phyloP scores from a whole-genome alignment of 2,797 vertebrate genomes.

The Siniperca undulata region DNA sequence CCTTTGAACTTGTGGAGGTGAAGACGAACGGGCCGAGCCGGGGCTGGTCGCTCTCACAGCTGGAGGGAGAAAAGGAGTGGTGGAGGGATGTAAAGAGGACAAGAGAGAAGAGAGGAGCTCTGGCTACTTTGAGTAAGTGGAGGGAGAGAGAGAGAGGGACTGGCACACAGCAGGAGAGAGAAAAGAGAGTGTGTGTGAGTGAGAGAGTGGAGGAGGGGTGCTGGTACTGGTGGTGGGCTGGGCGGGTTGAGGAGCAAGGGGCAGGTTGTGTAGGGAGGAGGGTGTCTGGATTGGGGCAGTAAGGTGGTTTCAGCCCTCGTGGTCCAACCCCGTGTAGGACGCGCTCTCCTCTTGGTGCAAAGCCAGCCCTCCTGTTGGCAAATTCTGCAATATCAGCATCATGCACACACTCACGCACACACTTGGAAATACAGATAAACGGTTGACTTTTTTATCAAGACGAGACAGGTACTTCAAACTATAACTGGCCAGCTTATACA shows the following conservation, averaged over 20 bases:
- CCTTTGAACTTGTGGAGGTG: constrained; percentile 28
- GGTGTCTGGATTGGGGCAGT: constrained; percentile 68
- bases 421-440: constrained; percentile 39
- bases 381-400: constrained; percentile 56
- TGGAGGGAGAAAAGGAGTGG: constrained; percentile 34
- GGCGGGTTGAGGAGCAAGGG: constrained; percentile 71
- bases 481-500: not conserved
- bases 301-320: constrained; percentile 68
- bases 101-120: constrained; percentile 62
- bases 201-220: constrained; percentile 76
- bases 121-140: constrained; percentile 75
- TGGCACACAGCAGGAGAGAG: constrained; percentile 74
- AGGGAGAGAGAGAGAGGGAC: constrained; percentile 69
- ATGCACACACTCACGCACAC: constrained; percentile 31
- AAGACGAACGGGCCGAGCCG: not conserved
- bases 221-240: constrained; percentile 72
- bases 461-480: constrained; percentile 5
- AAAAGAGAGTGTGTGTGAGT: constrained; percentile 50
- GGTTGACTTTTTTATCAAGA: constrained; percentile 26
- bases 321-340: constrained; percentile 67
- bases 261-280: constrained; percentile 69
- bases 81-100: constrained; percentile 69
- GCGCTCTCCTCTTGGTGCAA: constrained; percentile 46
- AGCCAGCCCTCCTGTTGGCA: constrained; percentile 33
- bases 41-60: constrained; percentile 14